These are phyloP conservation scores for Sicus ferrugineus DNA, from an alignment of 2,888 invertebrate species.

Conservation along the genomic window DNA sequence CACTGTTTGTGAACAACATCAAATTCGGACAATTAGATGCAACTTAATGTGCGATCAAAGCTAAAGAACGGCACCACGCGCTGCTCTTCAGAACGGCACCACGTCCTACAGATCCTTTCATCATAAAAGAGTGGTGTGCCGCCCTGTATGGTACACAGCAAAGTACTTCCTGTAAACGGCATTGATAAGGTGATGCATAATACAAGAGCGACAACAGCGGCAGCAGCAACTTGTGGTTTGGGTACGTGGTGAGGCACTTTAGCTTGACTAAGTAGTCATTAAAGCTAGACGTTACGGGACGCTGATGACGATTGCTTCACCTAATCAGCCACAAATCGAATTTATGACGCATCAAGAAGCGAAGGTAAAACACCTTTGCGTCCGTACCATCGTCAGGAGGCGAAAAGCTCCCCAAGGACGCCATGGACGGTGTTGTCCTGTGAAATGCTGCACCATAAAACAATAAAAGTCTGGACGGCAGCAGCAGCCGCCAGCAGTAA, in stretches of 20 bases:
- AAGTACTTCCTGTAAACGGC: slow-evolving; percentile 45
- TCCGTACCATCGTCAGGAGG: neutral
- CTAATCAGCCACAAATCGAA: slow-evolving; percentile 39
- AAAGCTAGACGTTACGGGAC: slow-evolving; percentile 10
- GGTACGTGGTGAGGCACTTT: neutral
- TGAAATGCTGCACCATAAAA: slow-evolving; percentile 1
- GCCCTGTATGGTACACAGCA: no score
- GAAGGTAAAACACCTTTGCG: slow-evolving; percentile 35
- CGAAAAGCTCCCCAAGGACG: slow-evolving; percentile 21
- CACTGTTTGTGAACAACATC: slow-evolving; percentile 10
- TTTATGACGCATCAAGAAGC: slow-evolving; percentile 48
- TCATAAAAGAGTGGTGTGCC: no score
- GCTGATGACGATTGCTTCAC: slow-evolving; percentile 16
- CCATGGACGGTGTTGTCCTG: neutral
- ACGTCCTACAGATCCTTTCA: neutral
- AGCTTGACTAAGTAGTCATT: slow-evolving; percentile 27
- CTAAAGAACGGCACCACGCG: no score
- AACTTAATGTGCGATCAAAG: slow-evolving; percentile 40
- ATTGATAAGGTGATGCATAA: slow-evolving; percentile 44
- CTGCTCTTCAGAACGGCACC: no score
- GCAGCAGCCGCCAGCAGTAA: slow-evolving; percentile 14
- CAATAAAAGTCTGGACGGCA: slow-evolving; percentile 24
- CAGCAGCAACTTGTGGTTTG: neutral
- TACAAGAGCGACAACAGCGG: slow-evolving; percentile 4
- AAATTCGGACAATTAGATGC: slow-evolving; percentile 44